A percentile compares a stretch with the other conserved stretches of the same genome.
phyloP scores from a whole-genome alignment of 2,797 vertebrate genomes.

The Sphenopsis melanotis region DNA sequence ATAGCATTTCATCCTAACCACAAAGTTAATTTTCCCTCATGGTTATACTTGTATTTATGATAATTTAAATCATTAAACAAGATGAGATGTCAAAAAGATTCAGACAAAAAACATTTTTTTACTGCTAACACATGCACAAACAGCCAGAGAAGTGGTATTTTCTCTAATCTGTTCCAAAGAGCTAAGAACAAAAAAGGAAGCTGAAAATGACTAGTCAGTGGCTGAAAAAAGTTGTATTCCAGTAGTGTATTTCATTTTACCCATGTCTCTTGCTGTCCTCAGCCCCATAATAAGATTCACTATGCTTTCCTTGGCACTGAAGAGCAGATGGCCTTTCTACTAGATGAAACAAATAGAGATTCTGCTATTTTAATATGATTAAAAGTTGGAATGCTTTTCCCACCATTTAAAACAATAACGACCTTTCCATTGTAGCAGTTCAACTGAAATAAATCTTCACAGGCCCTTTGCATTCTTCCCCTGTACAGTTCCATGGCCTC shows the following conservation, averaged over 20 bases:
- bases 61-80: neutral
- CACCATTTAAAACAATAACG: neutral
- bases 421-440: neutral
- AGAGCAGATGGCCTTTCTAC: neutral
- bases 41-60: neutral
- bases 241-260: neutral
- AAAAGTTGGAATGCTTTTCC: neutral
- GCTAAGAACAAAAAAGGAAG: neutral
- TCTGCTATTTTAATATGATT: neutral
- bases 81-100: neutral
- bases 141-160: neutral
- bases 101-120: accelerated
- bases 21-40: neutral
- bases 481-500: neutral
- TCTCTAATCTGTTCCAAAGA: neutral
- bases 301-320: neutral
- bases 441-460: constrained; percentile 16
- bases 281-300: neutral
- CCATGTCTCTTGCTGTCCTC: neutral
- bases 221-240: neutral
- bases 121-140: neutral
- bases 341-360: constrained; percentile 2
- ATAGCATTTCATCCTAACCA: neutral
- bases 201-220: neutral
- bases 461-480: neutral